Conservation (phyloP, 53 echinoderm and acorn worm species). For the Echinometra lucunter region DNA sequence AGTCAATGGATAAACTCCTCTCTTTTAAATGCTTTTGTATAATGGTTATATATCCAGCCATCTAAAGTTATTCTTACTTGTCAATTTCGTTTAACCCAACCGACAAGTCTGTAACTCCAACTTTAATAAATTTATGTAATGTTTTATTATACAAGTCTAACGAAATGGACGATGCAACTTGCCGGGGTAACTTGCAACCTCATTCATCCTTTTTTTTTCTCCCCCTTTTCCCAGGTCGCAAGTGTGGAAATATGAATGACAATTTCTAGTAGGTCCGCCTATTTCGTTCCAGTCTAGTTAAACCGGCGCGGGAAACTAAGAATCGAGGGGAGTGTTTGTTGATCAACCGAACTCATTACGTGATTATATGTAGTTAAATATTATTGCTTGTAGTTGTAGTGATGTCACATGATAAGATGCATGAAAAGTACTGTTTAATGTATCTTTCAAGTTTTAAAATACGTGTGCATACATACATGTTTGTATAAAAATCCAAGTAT, state of each 20-base stretch:
- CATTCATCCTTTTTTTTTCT: constrained; percentile 2
- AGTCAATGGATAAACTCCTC: not conserved
- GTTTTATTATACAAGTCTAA: not conserved
- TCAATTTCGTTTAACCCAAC: not conserved
- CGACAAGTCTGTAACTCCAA: not conserved
- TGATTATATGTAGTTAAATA: not conserved
- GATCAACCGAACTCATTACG: not conserved
- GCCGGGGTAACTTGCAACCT: not conserved
- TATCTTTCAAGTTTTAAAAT: too few relatives aligned
- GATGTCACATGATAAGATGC: too few relatives aligned
- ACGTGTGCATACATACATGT: too few relatives aligned
- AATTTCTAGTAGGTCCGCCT: constrained; percentile 11
- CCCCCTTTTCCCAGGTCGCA: not conserved
- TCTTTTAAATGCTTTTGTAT: not conserved
- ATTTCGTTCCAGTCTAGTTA: not conserved
- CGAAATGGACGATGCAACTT: not conserved
- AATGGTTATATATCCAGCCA: not conserved
- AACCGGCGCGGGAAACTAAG: not conserved
- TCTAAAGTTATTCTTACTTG: not conserved
- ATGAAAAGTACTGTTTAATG: too few relatives aligned
- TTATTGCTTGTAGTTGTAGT: too few relatives aligned
- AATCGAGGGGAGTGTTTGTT: not conserved
- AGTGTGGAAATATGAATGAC: not conserved
- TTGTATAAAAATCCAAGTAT: too few relatives aligned
- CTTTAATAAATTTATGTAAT: not conserved